Base-by-base conservation (phyloP, 1,140 invertebrate species). In the Sycophila sp. region DNA sequence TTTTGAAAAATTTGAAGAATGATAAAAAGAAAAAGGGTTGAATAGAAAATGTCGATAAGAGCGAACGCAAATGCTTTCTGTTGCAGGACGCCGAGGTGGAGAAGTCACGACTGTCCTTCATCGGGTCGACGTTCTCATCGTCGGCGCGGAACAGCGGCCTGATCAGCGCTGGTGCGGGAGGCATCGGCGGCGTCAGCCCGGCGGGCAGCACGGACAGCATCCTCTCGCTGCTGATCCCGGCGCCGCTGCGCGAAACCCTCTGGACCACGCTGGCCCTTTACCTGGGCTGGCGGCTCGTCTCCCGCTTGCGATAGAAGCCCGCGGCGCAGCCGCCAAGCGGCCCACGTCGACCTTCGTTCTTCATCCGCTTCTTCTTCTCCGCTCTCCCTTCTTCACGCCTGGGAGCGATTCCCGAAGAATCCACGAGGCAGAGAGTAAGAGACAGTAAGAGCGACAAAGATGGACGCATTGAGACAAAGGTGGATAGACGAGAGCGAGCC, bases 191-290 rank as follows among this genome's bases (percentile, higher is more conserved):
- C n/a, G n/a, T n/a, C n/a, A 49, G 32, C 28, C 38, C 62, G 1
- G 30, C 69, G 0, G 62, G 69, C 2, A 80, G 82, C 17, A 78
- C 77, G 65, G 83, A 85, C 66, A 80, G 82, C 17, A 71, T 85
- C 24, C 72, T 86, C 7, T 85, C 84, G 58, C 19, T 83, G 65
- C 47, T 85, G 70, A 84, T 86, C 53, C 85, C 83, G 28, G 82
- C 83, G 10, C 83, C 85, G n/a, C 53, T 86, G 0, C 82, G 85
- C 26, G 85, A 85, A 65, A 86, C 85, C 2, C 72, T 86, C 19
- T 86, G 85, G 85, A 84, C 84, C 76, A 85, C 84, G 63, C 78
- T 86, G 19, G 84, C 84, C 22, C 75, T 86, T n/a, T 86, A 86
- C 66, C 77, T 86, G 17, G 84, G 85, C 49, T 86, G 85, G 85